These are phyloP conservation scores for Thysanoteuthis rhombus DNA, from an alignment of 2,888 invertebrate species.

Conservation along the genomic window DNA sequence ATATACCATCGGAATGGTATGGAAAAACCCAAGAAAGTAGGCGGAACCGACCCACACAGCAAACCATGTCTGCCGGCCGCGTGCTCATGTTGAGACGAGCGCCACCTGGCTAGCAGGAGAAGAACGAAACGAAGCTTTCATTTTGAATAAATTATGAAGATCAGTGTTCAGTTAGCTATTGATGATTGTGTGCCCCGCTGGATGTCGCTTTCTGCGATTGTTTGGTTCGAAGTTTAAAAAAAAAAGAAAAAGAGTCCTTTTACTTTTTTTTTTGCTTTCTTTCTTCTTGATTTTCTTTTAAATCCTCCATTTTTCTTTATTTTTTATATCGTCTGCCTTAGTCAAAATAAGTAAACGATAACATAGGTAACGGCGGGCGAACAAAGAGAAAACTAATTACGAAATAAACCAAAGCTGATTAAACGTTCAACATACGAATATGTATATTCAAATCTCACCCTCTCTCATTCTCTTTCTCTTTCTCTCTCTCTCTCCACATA, in stretches of 20 bases:
- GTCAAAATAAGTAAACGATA: not conserved
- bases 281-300: too few species aligned
- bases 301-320: not conserved
- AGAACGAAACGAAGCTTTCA: not conserved
- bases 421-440: too few species aligned
- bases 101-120: not conserved
- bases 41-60: not conserved
- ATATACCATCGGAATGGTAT: conserved; percentile 12
- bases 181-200: not conserved
- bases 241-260: too few species aligned
- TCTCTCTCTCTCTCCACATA: too few species aligned
- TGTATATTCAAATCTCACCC: too few species aligned
- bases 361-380: too few species aligned
- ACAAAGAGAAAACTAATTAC: too few species aligned
- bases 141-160: conserved; percentile 12
- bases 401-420: too few species aligned
- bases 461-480: too few species aligned
- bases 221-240: not conserved
- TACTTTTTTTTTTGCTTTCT: not conserved
- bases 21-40: not conserved
- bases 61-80: not conserved
- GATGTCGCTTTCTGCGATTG: not conserved
- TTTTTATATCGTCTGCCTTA: not conserved
- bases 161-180: not conserved
- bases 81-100: not conserved